Percentiles rank a stretch among this genome's conserved stretches.
Conservation (phyloP, 2,113 vertebrate species). For the Bostrychus sinensis region DNA sequence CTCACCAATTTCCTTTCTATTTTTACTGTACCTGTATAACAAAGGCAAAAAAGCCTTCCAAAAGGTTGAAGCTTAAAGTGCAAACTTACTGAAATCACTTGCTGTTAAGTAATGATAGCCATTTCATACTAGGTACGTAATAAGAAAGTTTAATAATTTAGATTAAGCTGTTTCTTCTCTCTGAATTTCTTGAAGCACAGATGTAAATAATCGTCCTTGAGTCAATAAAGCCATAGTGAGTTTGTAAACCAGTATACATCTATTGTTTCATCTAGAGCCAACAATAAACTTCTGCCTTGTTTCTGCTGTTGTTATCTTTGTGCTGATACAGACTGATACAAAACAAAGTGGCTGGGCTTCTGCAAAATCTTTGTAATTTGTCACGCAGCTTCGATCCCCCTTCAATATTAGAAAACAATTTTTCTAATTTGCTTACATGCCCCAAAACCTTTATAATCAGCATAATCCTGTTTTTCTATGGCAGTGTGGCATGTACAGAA, state of each 20-base stretch:
- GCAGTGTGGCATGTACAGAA: slow-evolving; percentile 18
- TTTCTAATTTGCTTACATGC: slow-evolving; percentile 40
- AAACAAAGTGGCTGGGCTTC: not conserved
- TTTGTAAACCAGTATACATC: no score
- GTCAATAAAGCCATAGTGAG: no score
- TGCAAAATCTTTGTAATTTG: not conserved
- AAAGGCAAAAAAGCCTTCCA: not conserved
- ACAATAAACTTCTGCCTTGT: not conserved
- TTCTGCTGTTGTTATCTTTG: not conserved
- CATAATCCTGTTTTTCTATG: slow-evolving; percentile 32
- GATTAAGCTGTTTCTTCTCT: no score
- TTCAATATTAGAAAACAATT: slow-evolving; percentile 10
- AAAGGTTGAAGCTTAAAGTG: no score
- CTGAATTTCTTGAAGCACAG: no score
- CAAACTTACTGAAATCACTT: no score
- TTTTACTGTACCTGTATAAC: not conserved
- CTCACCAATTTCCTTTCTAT: no score
- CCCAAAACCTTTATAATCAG: slow-evolving; percentile 29
- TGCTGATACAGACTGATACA: not conserved
- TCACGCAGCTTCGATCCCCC: not conserved
- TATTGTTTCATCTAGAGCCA: not conserved
- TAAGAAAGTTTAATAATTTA: no score
- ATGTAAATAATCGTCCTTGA: no score
- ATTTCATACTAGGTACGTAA: no score
- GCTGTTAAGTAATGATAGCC: no score